Base-by-base conservation (phyloP, 2,797 vertebrate genomes). In the Taeniopygia guttata region DNA sequence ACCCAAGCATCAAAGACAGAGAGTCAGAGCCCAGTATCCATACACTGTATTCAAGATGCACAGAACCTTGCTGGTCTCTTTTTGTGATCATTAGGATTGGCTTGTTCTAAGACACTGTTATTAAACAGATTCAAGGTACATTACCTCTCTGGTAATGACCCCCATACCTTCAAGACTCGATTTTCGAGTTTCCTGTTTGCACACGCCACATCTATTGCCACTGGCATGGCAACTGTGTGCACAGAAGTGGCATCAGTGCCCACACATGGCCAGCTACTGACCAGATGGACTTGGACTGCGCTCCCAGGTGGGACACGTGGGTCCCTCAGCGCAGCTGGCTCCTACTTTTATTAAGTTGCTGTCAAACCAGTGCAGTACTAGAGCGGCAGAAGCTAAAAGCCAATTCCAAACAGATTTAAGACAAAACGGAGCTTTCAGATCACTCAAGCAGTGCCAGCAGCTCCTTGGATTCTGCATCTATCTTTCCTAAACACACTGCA, bases 331-430 rank as follows among this genome's bases (percentile, higher is more conserved):
- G 73, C 75, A 62, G 55, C 4, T 83, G 68, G 49, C 51, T 80
- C 46, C 60, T 64, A 32, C n/a, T 94, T 91, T 69, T 62, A 62
- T 51, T 34, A 62, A 66, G 46, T 16, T 87, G 42, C 49, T 91
- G 69, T 66, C 54, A 45, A 63, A 95, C 62, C 32, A 59, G 32
- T n/a, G 69, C 60, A 38, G 51, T 55, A 81, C 49, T 16, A 55
- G n/a, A 93, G 66, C 43, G 69, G 69, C 69, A 91, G 62, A 72
- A 92, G 70, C 43, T 62, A 55, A 87, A 90, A 91, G 34, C 59
- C 62, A 30, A 1, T 75, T 95, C 69, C 13, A 73, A 72, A 59
- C 34, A 84, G 26, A 0, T n/a, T n/a, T n/a, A 2, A 72, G 68
- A 72, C 32, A 32, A 80, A 82, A 54, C 29, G 0, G 1, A 89